Evolutionary conservation across 1,140 invertebrate genomes (phyloP).

Genomic region (Drosophila orosa): DNA sequence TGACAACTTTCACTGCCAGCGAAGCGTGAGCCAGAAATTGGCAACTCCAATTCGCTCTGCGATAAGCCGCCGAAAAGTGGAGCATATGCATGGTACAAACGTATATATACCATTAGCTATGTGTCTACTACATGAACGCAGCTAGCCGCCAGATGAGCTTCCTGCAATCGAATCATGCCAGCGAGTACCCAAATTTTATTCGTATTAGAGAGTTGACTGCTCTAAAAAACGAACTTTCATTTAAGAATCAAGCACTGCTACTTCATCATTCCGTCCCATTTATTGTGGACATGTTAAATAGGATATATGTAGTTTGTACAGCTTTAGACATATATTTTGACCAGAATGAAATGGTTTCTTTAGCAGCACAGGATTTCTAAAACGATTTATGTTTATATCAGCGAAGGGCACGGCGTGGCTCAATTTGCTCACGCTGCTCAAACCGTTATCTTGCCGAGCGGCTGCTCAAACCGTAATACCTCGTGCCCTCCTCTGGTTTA

Average conservation of each 20-base stretch:
- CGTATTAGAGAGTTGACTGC: not conserved
- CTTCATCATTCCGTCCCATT: not conserved
- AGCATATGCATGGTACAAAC: conserved; percentile 4
- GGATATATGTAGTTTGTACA: too few species aligned
- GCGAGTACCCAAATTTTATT: conserved; percentile 1
- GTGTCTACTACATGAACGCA: not conserved
- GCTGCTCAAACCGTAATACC: too few species aligned
- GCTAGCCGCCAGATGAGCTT: conserved; percentile 1
- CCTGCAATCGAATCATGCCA: not conserved
- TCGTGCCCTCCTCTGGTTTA: too few species aligned
- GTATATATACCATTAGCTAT: not conserved
- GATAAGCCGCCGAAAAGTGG: conserved; percentile 27
- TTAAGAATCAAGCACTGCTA: not conserved
- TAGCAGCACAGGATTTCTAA: too few species aligned
- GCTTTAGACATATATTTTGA: not conserved
- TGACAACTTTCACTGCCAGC: conserved; percentile 48
- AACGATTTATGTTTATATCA: too few species aligned
- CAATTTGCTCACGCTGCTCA: too few species aligned
- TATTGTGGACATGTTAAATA: not conserved
- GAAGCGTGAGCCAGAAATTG: conserved; percentile 43
- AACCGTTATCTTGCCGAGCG: too few species aligned
- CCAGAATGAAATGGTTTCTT: too few species aligned
- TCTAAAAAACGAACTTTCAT: not conserved
- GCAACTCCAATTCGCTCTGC: conserved; percentile 26
- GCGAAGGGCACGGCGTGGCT: too few species aligned